Base-by-base conservation (phyloP, 2,113 vertebrate genomes). In the Camelus bactrianus region DNA sequence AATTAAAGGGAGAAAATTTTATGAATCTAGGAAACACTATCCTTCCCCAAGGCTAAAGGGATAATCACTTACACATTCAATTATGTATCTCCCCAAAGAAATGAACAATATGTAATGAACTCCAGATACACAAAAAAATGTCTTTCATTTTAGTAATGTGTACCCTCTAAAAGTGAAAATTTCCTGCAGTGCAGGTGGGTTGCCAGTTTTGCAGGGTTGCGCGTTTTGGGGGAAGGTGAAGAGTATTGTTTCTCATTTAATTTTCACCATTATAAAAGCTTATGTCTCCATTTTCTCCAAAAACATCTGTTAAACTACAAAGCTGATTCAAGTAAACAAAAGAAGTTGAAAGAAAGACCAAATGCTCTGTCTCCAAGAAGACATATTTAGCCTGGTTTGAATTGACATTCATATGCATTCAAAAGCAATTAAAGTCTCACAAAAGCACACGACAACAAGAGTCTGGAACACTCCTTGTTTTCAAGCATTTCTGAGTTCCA, bases 281-380 rank as follows among this genome's bases (percentile, higher is more conserved):
- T 98, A 97, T 96, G 91, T 97, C 96, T 97, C 93, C 94, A 96
- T 97, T 97, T 97, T 96, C 94, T 91, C 93, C 69, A 89, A 96
- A 97, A 98, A 98, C 97, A 97, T 97, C 98, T 98, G 98, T 97
- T 97, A 97, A 96, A 97, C 82, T 96, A 97, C 97, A 97, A 94
- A 97, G 97, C 97, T 30, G 60, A 96, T 97, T 97, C 95, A 94
- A 96, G 97, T 95, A 98, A 96, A 97, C 98, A 98, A 98, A 98
- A 96, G 97, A 96, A 93, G 73, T 97, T 95, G 94, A 97, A 97
- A 97, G 97, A 96, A 97, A 97, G 95, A 97, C 96, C 95, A 96
- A 97, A 97, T 96, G 96, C 96, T 98, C 73, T 95, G 94, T 97
- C 95, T 97, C 52, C 42, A 80, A 97, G 95, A 98, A 97, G 97